phyloP scores from a whole-genome alignment of 2,888 invertebrate species.

The Leucoma salicis region DNA sequence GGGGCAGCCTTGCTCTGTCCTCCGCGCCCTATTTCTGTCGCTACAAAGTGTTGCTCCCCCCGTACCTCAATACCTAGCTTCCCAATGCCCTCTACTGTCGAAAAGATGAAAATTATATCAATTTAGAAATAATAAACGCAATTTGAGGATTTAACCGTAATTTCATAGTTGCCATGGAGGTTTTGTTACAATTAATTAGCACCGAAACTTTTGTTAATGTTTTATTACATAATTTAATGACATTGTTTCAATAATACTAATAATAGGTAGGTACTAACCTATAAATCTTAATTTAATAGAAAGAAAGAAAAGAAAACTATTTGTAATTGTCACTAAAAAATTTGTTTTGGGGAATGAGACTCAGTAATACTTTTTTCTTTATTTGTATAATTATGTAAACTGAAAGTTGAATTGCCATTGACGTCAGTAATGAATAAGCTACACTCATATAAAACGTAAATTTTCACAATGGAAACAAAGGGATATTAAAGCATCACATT shows the following conservation, averaged over 20 bases:
- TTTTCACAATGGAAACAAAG: not conserved
- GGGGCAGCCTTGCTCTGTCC: slow-evolving; percentile 82
- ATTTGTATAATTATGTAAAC: not conserved
- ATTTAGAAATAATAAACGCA: slow-evolving; percentile 40
- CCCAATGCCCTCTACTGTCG: slow-evolving; percentile 47
- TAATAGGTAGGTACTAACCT: too few relatives aligned
- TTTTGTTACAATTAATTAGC: too few relatives aligned
- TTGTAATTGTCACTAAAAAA: too few relatives aligned
- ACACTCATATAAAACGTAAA: not conserved
- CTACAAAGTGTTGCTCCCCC: slow-evolving; percentile 54
- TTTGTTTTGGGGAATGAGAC: too few relatives aligned
- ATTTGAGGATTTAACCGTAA: too few relatives aligned
- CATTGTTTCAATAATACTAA: too few relatives aligned
- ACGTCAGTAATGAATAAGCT: not conserved
- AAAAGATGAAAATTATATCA: slow-evolving; percentile 53
- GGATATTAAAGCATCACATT: not conserved
- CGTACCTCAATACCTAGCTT: slow-evolving; percentile 34
- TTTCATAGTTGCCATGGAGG: too few relatives aligned
- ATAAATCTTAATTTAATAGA: too few relatives aligned
- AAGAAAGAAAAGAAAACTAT: too few relatives aligned
- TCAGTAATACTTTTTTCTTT: too few relatives aligned
- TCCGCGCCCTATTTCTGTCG: slow-evolving; percentile 81
- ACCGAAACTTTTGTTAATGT: too few relatives aligned
- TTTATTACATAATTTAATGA: too few relatives aligned
- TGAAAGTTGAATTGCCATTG: not conserved